Base-by-base conservation (phyloP, 1,140 invertebrate species). In the Drosophila sturtevanti region DNA sequence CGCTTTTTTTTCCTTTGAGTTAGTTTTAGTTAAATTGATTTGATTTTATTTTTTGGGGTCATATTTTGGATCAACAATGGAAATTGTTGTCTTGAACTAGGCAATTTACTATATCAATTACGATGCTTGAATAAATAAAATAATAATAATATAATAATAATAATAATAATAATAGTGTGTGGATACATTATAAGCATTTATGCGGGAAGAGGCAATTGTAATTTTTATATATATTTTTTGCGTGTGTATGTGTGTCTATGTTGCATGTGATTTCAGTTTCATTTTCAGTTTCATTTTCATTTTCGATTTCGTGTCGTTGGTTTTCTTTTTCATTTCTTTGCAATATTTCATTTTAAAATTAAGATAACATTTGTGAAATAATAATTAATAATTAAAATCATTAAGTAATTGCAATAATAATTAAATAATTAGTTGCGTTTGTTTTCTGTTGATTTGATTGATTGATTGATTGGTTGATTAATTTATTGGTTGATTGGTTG, bases 361-460 rank as follows among this genome's bases (percentile, higher is more conserved):
- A 87, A 68, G 76, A 84, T 87, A 87, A 87, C 82, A 89, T 77
- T 77, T 72, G 65, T 63, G 72, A 77, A 78, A 75, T 66, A 78
- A 78, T 74, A 51, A 68, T 75, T 62, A 66, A 72, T 69, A 78
- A 62, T 79, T 78, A 56, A 55, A 66, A 72, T 69, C 75, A 62
- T 79, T 78, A 56, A 60, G 72, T 74, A 80, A 72, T 84, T 78
- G 74, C 72, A 78, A 63, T 77, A 81, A 56, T 67, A 68, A 63
- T 44, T 38, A 27, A 68, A 54, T 48, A 68, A 24, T 60, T 54
- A 48, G 37, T 34, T 22, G 18, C n/a, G 14, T 41, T 67, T 63
- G 48, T 55, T 63, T 69, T 58, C 55, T 64, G 34, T 38, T 44
- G 52, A 51, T 67, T 60, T 31, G 16, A 14, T 48, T n/a, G 62